These are phyloP conservation scores for Globicephala melas DNA, from an alignment of 2,113 vertebrate species.

Conservation along the genomic window DNA sequence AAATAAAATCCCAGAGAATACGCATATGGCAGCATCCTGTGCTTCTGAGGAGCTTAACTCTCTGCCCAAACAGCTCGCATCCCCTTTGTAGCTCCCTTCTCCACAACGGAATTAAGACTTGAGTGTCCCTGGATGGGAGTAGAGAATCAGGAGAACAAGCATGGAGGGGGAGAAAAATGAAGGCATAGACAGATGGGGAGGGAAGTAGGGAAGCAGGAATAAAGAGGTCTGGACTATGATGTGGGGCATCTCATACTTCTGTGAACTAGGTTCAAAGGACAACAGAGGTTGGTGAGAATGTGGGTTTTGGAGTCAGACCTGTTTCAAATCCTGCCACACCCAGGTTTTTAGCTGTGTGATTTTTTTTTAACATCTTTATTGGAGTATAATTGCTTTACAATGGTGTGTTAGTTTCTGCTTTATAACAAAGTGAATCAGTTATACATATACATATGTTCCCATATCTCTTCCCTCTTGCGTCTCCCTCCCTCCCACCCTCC, in stretches of 20 bases:
- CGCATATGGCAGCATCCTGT: rapidly evolving
- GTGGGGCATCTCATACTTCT: neutral
- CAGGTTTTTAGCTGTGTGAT: neutral
- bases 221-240: neutral
- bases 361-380: neutral
- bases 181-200: neutral
- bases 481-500: no score
- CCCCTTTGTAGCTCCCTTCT: neutral
- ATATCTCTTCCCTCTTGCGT: no score
- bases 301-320: neutral
- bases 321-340: neutral
- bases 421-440: no score
- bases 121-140: neutral
- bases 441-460: no score
- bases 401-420: no score
- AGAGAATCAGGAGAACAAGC: neutral
- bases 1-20: neutral
- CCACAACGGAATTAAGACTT: neutral
- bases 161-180: neutral
- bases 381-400: no score
- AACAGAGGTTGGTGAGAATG: neutral
- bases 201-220: neutral
- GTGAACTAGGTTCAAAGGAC: neutral
- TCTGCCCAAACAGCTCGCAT: neutral
- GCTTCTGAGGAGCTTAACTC: neutral